Percentiles rank a stretch among this genome's conserved stretches.
Evolutionary conservation across 1,140 invertebrate species (phyloP).

Genomic region (Varroa destructor): DNA sequence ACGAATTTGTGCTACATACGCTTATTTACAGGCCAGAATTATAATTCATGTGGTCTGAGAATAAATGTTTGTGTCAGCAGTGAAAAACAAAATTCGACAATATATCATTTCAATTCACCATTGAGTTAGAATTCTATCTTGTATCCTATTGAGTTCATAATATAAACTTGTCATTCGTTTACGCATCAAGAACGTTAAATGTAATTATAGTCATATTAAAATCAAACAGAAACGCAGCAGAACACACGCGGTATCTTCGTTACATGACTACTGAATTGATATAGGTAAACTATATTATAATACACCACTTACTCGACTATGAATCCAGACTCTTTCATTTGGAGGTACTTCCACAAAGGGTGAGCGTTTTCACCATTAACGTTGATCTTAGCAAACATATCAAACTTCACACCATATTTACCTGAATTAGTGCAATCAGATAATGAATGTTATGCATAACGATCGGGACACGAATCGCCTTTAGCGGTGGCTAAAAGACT

Average conservation of each 20-base stretch:
- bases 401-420: slow-evolving; percentile 58
- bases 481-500: no score
- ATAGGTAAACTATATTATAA: slow-evolving; percentile 7
- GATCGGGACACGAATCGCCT: not conserved
- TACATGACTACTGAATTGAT: no score
- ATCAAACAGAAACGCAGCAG: not conserved
- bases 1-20: no score
- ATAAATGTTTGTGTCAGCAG: not conserved
- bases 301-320: slow-evolving; percentile 32
- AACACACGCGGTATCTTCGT: no score
- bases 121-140: no score
- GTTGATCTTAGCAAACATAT: slow-evolving; percentile 63
- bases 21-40: no score
- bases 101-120: no score
- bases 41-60: no score
- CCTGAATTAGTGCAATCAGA: slow-evolving; percentile 34
- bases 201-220: no score
- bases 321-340: slow-evolving; percentile 53
- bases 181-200: no score
- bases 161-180: no score
- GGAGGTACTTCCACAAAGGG: slow-evolving; percentile 77
- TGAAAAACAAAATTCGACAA: slow-evolving; percentile 4
- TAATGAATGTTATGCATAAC: not conserved
- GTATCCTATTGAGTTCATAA: no score
- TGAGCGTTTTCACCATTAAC: slow-evolving; percentile 73